Evolutionary conservation across 2,888 invertebrate genomes (phyloP).

Genomic region (Synanthedon myopaeformis): DNA sequence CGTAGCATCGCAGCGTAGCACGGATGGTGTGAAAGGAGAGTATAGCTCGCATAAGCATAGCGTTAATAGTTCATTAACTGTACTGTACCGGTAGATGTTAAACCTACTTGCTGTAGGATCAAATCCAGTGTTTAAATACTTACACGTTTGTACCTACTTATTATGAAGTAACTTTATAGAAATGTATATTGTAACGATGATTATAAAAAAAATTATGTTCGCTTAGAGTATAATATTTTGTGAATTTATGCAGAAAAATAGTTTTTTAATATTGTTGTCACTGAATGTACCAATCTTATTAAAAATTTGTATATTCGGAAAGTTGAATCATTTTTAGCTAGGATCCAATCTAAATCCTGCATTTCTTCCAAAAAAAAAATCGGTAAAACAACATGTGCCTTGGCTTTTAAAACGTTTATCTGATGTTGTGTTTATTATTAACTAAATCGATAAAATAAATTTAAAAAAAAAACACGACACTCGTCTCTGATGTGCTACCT

Average conservation of each 20-base stretch:
- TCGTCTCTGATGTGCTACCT: conserved; percentile 45
- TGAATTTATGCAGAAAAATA: conserved; percentile 68
- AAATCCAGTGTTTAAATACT: conserved; percentile 17
- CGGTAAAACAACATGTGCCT: conserved; percentile 63
- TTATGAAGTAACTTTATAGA: conserved; percentile 60
- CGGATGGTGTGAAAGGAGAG: background rate
- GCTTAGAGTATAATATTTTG: conserved; percentile 68
- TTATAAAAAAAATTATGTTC: conserved; percentile 55
- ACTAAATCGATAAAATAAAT: conserved; percentile 28
- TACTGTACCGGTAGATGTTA: conserved; percentile 1
- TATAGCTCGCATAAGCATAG: background rate
- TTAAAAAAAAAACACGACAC: conserved; percentile 13
- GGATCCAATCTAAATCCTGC: conserved; percentile 67
- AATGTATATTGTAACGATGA: conserved; percentile 43
- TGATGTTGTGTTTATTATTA: conserved; percentile 48
- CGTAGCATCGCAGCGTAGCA: conserved; percentile 7
- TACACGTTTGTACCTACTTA: conserved; percentile 31
- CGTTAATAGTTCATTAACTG: background rate
- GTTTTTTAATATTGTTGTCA: conserved; percentile 71
- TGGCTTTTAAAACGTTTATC: conserved; percentile 59
- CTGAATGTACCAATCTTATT: conserved; percentile 69
- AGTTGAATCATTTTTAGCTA: conserved; percentile 69
- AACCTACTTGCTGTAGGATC: conserved; percentile 11
- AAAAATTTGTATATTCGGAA: conserved; percentile 67
- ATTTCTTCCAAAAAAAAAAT: conserved; percentile 57